Evolutionary conservation across 2,797 vertebrate species (phyloP).

Genomic region (Pseudochromis fuscus): DNA sequence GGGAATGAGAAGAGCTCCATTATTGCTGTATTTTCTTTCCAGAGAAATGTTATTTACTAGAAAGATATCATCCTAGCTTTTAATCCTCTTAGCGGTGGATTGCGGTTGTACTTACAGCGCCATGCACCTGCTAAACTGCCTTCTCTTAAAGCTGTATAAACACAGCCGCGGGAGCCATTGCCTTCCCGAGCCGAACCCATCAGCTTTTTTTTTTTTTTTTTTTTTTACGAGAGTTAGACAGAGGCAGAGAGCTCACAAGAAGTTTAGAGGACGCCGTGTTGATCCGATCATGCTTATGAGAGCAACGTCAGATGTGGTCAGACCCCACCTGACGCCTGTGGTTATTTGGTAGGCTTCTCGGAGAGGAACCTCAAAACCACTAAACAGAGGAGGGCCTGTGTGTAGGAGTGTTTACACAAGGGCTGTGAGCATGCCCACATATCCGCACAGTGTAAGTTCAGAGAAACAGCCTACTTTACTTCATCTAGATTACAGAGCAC

Average conservation of each 20-base stretch:
- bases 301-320: slow-evolving; percentile 57
- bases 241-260: slow-evolving; percentile 63
- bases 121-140: slow-evolving; percentile 89
- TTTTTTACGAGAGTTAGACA: slow-evolving; percentile 54
- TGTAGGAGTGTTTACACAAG: slow-evolving; percentile 62
- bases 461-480: slow-evolving; percentile 40
- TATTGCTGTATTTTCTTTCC: slow-evolving; percentile 84
- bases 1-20: slow-evolving; percentile 81
- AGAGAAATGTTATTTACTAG: slow-evolving; percentile 88
- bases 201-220: slow-evolving; percentile 64
- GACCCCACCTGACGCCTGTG: slow-evolving; percentile 67
- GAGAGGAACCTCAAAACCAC: slow-evolving; percentile 53
- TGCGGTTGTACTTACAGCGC: slow-evolving; percentile 88
- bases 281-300: slow-evolving; percentile 58
- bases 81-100: slow-evolving; percentile 90
- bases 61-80: slow-evolving; percentile 87
- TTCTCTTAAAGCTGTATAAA: slow-evolving; percentile 88
- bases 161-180: slow-evolving; percentile 81
- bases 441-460: slow-evolving; percentile 45
- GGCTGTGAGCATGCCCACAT: slow-evolving; percentile 50
- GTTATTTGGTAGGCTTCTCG: slow-evolving; percentile 38
- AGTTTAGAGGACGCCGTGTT: slow-evolving; percentile 79
- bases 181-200: slow-evolving; percentile 75
- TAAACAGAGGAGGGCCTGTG: slow-evolving; percentile 56
- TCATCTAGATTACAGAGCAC: slow-evolving; percentile 30